Evolutionary conservation across 2,113 vertebrate genomes (phyloP).

Genomic region (Cariama cristata): DNA sequence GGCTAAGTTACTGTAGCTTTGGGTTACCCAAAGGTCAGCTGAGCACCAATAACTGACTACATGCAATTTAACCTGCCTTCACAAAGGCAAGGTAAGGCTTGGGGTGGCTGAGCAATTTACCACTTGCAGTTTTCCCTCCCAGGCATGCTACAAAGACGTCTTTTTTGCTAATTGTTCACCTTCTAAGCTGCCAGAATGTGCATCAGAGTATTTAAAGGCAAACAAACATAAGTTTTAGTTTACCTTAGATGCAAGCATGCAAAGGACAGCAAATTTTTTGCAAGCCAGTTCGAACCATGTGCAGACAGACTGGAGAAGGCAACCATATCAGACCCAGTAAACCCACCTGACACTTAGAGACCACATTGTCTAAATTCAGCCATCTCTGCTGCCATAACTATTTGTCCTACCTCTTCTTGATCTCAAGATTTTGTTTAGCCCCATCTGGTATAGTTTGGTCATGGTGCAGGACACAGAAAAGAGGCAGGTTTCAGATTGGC

Average conservation of each 20-base stretch:
- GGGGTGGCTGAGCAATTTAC: neutral
- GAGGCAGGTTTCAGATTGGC: neutral
- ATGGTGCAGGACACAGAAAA: neutral
- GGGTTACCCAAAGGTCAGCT: neutral
- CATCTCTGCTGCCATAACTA: neutral
- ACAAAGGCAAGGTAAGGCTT: neutral
- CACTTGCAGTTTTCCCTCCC: neutral
- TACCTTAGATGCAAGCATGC: neutral
- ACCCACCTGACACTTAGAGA: neutral
- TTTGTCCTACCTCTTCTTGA: neutral
- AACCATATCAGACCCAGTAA: neutral
- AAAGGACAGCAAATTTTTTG: neutral
- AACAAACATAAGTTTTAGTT: neutral
- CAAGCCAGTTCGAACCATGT: accelerated
- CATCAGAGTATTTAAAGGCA: neutral
- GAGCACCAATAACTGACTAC: neutral
- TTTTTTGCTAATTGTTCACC: neutral
- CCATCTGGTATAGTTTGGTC: neutral
- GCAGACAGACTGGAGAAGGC: neutral
- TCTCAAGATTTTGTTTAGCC: neutral
- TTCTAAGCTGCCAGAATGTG: neutral
- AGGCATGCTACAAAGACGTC: neutral
- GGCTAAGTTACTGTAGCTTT: neutral
- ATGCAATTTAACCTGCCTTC: neutral
- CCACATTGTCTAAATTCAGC: neutral